phyloP scores from a whole-genome alignment of 2,888 invertebrate species.

The Lithophane ornitopus region DNA sequence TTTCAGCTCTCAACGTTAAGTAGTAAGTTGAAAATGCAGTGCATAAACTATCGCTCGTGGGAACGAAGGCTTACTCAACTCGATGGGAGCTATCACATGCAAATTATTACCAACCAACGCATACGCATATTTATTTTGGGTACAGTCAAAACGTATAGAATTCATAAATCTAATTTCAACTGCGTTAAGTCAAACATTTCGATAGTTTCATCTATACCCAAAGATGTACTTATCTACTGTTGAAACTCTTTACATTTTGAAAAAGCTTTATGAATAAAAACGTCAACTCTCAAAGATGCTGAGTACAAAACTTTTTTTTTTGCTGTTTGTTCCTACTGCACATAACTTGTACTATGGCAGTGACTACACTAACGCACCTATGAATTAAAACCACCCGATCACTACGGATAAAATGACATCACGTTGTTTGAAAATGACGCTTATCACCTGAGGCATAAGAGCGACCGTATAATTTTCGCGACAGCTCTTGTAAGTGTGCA shows the following conservation, averaged over 20 bases:
- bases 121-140: background rate
- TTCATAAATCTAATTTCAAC: background rate
- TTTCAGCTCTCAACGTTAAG: background rate
- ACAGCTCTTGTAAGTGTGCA: conserved; percentile 35
- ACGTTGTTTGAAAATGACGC: conserved; percentile 38
- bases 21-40: background rate
- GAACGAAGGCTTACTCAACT: background rate
- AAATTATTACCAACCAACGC: background rate
- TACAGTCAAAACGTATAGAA: background rate
- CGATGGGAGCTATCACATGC: background rate
- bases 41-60: background rate
- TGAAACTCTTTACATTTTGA: background rate
- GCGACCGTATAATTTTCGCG: background rate
- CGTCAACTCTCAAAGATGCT: background rate
- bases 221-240: background rate
- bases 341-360: conserved; percentile 35
- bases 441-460: conserved; percentile 17
- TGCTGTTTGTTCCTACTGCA: conserved; percentile 24
- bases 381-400: conserved; percentile 58
- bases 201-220: background rate
- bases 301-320: fast-evolving
- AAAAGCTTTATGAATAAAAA: background rate
- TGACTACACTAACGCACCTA: conserved; percentile 67
- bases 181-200: background rate
- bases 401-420: conserved; percentile 2